Evolutionary conservation across 2,113 vertebrate genomes (phyloP), one percentile per base, ranked within the genome.

Genomic region (Oreochromis aureus): DNA sequence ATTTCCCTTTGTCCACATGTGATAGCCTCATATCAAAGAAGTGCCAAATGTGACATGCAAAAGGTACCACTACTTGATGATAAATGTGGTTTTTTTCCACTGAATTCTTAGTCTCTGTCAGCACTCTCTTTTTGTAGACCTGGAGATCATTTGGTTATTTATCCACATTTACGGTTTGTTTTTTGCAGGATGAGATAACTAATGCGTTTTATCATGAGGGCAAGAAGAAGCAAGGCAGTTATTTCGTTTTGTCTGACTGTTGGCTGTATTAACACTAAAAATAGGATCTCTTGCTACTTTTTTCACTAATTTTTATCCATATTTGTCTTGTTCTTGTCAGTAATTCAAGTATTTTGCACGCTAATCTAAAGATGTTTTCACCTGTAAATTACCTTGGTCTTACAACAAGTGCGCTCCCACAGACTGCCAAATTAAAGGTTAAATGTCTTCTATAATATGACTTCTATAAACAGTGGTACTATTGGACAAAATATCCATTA

Each of bases 1-100:
- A 94, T 95, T 92, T 93, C 86, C 76, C 83, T 93, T 95, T 91
- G 92, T 94, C 80, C 69, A 84, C 73, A 82, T 87, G 69, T 86
- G 89, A 93, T 83, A 83, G 78, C 61, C 81, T 87, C 82, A 53
- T 86, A 91, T 92, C 87, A 91, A 93, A 93, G 53, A 91, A 88
- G 71, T 90, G 76, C 34, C 86, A 85, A 90, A 89, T 86, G n/a
- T 85, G 54, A 76, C 18, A 76, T 44, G 81, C 84, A 24, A 80
- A 87, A 86, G 71, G 71, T 51, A 12, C 55, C 10, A 19, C 48
- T 19, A 32, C 44, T 30, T 78, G 44, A 78, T 22, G 32, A 53
- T 32, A 18, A 53, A 18, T 78, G 44, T 85, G n/a, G 8, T 15
- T 2, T 36, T 15, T 51, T 32, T 3, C 16, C 71, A 76, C 24